Evolutionary conservation across 2,888 invertebrate species (phyloP).

Genomic region (Steinernema hermaphroditum): DNA sequence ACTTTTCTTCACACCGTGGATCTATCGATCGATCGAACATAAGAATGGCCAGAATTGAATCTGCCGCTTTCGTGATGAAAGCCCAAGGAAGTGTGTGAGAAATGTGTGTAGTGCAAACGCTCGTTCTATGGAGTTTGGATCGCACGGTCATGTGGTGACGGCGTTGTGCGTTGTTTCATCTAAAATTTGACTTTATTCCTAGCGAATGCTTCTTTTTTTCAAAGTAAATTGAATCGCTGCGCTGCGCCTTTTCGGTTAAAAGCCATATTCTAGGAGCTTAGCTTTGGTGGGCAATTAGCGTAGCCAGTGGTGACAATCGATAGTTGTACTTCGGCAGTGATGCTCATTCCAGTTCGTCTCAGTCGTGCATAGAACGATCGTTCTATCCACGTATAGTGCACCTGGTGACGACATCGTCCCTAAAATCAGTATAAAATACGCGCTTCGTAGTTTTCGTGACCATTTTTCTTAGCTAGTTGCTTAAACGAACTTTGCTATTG

Average conservation of each 20-base stretch:
- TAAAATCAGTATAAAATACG: neutral
- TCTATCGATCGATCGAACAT: too few species aligned
- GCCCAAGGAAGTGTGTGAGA: slow-evolving; percentile 8
- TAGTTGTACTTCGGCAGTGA: too few species aligned
- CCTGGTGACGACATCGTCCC: neutral
- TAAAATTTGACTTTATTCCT: neutral
- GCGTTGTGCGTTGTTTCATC: neutral
- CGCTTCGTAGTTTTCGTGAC: neutral
- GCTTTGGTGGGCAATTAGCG: neutral
- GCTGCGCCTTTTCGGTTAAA: neutral
- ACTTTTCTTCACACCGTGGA: too few species aligned
- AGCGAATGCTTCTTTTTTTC: neutral
- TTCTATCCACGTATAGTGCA: neutral
- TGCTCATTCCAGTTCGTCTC: too few species aligned
- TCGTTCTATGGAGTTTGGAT: slow-evolving; percentile 12
- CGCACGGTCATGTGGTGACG: neutral
- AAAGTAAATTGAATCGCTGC: neutral
- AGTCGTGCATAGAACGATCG: neutral
- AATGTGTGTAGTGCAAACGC: neutral
- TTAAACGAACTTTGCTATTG: neutral
- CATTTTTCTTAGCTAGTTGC: neutral
- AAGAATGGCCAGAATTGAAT: neutral
- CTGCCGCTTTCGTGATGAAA: neutral
- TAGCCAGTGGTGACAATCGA: neutral
- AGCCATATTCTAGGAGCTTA: neutral